These are phyloP conservation scores for Microctenopoma stevenorrisi DNA, from an alignment of 2,797 vertebrate genomes.

Conservation along the genomic window DNA sequence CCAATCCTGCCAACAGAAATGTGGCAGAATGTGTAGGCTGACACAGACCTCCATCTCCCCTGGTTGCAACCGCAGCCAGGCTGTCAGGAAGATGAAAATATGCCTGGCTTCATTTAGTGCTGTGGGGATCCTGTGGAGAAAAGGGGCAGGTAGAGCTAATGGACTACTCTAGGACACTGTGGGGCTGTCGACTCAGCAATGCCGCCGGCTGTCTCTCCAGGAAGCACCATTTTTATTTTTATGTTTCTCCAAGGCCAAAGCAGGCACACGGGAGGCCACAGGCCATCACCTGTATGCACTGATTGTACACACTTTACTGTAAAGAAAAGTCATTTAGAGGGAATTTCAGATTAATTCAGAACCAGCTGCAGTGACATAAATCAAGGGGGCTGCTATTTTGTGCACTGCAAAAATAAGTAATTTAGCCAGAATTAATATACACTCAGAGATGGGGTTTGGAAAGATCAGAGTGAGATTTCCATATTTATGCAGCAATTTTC, in stretches of 20 bases:
- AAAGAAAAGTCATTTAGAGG: conserved; percentile 68
- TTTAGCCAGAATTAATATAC: conserved; percentile 3
- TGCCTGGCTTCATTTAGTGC: conserved; percentile 80
- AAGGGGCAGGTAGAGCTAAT: conserved; percentile 82
- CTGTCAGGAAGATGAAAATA: conserved; percentile 83
- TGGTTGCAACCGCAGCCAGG: conserved; percentile 61
- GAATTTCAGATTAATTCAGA: conserved; percentile 46
- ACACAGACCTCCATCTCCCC: conserved; percentile 73
- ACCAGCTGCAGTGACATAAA: conserved; percentile 19
- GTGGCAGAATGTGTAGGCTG: conserved; percentile 59
- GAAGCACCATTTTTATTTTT: conserved; percentile 69
- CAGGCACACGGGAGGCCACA: conserved; percentile 29
- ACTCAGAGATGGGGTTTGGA: not conserved
- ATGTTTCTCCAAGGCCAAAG: conserved; percentile 63
- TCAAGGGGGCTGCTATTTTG: conserved; percentile 23
- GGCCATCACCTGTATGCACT: conserved; percentile 51
- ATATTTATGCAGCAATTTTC: not conserved
- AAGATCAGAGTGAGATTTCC: not conserved
- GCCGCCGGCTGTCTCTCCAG: conserved; percentile 73
- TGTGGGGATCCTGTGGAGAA: conserved; percentile 77
- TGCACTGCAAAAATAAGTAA: conserved; percentile 3
- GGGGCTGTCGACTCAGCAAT: conserved; percentile 79
- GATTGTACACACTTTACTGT: conserved; percentile 66
- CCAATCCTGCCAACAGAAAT: conserved; percentile 45
- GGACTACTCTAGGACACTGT: conserved; percentile 78